Conservation (phyloP, 2,797 vertebrate genomes). For the Epinephelus coioides region DNA sequence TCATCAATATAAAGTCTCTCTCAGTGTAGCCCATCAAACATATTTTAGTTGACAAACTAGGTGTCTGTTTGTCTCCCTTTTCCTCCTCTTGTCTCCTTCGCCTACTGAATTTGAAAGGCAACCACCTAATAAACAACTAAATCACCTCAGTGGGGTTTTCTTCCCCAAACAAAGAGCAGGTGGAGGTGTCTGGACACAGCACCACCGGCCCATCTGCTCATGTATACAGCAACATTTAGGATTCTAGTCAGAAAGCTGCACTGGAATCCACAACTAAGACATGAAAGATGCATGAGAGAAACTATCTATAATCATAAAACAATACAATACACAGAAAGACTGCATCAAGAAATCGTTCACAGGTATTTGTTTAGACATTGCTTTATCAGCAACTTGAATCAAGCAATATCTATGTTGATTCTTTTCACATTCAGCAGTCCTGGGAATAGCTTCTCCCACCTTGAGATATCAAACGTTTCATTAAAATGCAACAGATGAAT, state of each 20-base stretch:
- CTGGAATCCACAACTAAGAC: conserved; percentile 14
- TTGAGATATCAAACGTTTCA: conserved; percentile 22
- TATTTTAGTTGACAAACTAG: conserved; percentile 34
- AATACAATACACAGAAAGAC: conserved; percentile 6
- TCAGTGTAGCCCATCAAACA: conserved; percentile 6
- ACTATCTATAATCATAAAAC: conserved; percentile 18
- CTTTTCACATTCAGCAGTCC: conserved; percentile 18
- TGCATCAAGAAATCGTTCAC: not conserved
- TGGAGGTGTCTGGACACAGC: conserved; percentile 17
- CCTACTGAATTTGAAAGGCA: conserved; percentile 50
- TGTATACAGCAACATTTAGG: not conserved
- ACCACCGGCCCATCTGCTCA: conserved; percentile 25
- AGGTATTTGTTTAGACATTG: conserved; percentile 17
- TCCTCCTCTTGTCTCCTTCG: conserved; percentile 28
- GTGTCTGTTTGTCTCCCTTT: conserved; percentile 23
- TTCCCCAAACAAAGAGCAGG: conserved; percentile 32
- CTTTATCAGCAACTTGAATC: conserved; percentile 39
- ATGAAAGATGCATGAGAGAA: conserved; percentile 38
- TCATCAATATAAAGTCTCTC: conserved; percentile 45
- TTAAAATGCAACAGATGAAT: conserved; percentile 25
- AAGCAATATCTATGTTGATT: conserved; percentile 50
- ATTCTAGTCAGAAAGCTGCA: conserved; percentile 2
- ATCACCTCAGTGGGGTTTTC: conserved; percentile 17
- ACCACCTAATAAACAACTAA: conserved; percentile 4
- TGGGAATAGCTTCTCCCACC: conserved; percentile 20